Base-by-base conservation (phyloP, 2,797 vertebrate species). In the Takifugu ocellatus region DNA sequence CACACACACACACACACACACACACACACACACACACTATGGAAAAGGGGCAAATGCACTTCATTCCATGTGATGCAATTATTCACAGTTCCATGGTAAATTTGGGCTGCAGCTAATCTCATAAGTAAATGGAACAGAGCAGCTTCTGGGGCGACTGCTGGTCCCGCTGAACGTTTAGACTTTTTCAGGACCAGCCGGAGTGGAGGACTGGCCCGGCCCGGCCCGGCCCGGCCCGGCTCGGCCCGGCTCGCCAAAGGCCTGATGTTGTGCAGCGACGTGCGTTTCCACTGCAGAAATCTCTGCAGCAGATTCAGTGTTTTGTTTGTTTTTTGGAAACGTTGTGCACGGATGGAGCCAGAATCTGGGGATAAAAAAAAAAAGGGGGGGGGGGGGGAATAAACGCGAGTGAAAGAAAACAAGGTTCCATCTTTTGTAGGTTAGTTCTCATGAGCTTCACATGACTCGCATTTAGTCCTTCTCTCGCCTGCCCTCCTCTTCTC, bases 381-480 rank as follows among this genome's bases (percentile, higher is more conserved):
- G 21, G 21, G 21, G 21, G 21, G 21, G 21, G 21, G 21, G 21
- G 21, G 21, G 21, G 21, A 1, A 21, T 21, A 21, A 21, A 45
- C 3, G n/a, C 47, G 66, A 70, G 65, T 42, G 57, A 60, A 66
- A 68, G 59, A 77, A 84, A 84, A 85, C 75, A 82, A 80, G 75
- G 84, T 79, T 83, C 50, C 74, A 74, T 68, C 75, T 81, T 85
- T 88, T 87, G 77, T 84, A 81, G 83, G 82, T 84, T 82, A 66
- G 75, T 86, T 84, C 90, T 87, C 84, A 87, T 91, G 88, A 88
- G 88, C 81, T 85, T 87, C 91, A 91, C 89, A 90, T 91, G 90
- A 90, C 88, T 92, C 82, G 74, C 77, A 83, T 90, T 90, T 87
- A 85, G 73, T 71, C 66, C 51, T 49, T 27, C 63, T 62, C 48